Evolutionary conservation across 2,797 vertebrate genomes (phyloP), one percentile per base, ranked within the genome.

Genomic region (Coendou prehensilis): DNA sequence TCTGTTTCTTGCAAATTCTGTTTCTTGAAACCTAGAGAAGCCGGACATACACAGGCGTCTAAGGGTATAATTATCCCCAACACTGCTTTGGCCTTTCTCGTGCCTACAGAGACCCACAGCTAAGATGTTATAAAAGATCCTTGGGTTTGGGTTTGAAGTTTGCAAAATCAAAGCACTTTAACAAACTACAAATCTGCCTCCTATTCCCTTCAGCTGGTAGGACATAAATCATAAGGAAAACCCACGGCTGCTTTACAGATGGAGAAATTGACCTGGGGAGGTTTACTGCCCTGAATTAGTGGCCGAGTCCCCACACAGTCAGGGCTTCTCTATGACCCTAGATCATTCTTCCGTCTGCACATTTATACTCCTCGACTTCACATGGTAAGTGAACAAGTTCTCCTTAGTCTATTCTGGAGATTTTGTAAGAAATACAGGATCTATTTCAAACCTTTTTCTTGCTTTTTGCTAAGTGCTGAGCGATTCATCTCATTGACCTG

Each of bases 101-200:
- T 33, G 61, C 67, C 59, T 67, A 59, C 30, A 47, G 88, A 95
- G 89, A 87, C 87, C 26, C 50, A n/a, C 52, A 73, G 75, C 94
- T 80, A 67, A 50, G 45, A 83, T 54, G 47, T 73, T 92, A 73
- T 2, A 41, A 86, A 67, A 91, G 50, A 80, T 76, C 45, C 37
- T 81, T n/a, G 22, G 54, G 63, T 92, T 89, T 90, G 73, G 30
- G 33, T 93, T 92, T 93, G 88, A 87, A 76, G 54, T 93, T 87
- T 88, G 28, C 33, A 91, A 84, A 91, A 92, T 95, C 92, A 95
- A 96, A 97, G 59, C 28, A n/a, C 11, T 85, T 93, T 76, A 84
- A 87, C 50, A 84, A 82, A 81, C 54, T 88, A 76, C 67, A 71
- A 91, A 94, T 71, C 57, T 83, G 57, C 20, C 37, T 78, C 67